Conservation (phyloP, 2,888 invertebrate genomes). For the Aromia moschata region DNA sequence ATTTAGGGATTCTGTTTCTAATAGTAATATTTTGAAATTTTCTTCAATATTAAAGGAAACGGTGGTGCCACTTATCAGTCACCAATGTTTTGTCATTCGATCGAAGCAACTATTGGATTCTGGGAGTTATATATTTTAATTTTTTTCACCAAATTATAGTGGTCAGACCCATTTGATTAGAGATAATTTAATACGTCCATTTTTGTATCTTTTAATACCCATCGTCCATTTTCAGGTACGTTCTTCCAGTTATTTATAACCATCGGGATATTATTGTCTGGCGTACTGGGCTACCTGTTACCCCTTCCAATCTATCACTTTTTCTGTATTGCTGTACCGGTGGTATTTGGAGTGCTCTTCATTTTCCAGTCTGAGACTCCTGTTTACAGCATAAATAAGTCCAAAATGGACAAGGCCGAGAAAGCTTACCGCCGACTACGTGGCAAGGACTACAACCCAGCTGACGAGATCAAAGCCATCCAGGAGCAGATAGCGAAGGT, state of each 20-base stretch:
- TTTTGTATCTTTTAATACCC: too few relatives aligned
- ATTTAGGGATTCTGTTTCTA: too few relatives aligned
- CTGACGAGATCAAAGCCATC: slow-evolving; percentile 64
- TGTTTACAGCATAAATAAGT: slow-evolving; percentile 73
- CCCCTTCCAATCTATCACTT: slow-evolving; percentile 70
- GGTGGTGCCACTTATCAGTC: too few relatives aligned
- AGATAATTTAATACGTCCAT: too few relatives aligned
- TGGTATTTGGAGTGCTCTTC: slow-evolving; percentile 76
- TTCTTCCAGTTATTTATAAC: slow-evolving; percentile 88
- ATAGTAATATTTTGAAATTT: too few relatives aligned
- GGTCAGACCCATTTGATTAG: too few relatives aligned
- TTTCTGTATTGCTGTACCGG: slow-evolving; percentile 72
- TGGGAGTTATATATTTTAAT: too few relatives aligned
- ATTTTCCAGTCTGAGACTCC: slow-evolving; percentile 91
- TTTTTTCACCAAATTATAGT: too few relatives aligned
- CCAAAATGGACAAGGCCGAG: slow-evolving; percentile 72
- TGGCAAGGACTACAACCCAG: slow-evolving; percentile 75
- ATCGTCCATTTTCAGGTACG: slow-evolving; percentile 67
- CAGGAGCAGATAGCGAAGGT: slow-evolving; percentile 66
- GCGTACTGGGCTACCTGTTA: slow-evolving; percentile 71
- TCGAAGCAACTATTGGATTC: too few relatives aligned
- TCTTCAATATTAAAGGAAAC: too few relatives aligned
- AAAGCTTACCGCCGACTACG: slow-evolving; percentile 76
- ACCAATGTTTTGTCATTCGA: too few relatives aligned
- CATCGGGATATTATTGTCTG: slow-evolving; percentile 83